phyloP scores from a whole-genome alignment of 2,888 invertebrate species.

The Dasypolia templi region DNA sequence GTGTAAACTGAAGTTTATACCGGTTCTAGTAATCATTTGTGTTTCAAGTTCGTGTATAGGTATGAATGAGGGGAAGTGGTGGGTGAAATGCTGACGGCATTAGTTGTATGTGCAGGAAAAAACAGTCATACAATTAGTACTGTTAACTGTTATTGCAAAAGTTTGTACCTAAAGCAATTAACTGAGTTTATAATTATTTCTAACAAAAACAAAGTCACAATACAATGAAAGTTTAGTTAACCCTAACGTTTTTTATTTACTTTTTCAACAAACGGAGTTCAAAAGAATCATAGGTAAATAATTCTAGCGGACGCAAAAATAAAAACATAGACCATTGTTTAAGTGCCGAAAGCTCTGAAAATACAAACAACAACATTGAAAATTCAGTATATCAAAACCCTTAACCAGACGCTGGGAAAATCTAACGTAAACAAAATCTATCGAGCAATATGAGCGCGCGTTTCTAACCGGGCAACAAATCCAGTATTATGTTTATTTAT shows the following conservation, averaged over 20 bases:
- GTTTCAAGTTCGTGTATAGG: background rate
- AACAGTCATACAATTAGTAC: background rate
- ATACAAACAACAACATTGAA: background rate
- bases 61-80: background rate
- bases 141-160: conserved; percentile 14
- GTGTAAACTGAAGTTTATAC: conserved; percentile 23
- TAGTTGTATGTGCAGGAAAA: conserved; percentile 14
- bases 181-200: background rate
- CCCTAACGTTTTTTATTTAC: background rate
- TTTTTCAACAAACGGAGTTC: background rate
- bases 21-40: background rate
- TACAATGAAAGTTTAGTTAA: background rate
- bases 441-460: conserved; percentile 15
- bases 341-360: background rate
- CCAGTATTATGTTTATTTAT: conserved; percentile 66
- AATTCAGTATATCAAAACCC: no score
- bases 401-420: conserved; percentile 1
- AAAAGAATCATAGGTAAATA: background rate
- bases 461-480: conserved; percentile 51
- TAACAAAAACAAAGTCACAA: background rate
- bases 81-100: no score
- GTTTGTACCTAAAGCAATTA: background rate
- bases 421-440: conserved; percentile 20
- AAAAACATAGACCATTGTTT: background rate
- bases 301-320: background rate